These are phyloP conservation scores for Vespertilio murinus DNA, from an alignment of 2,797 vertebrate genomes.

Conservation along the genomic window DNA sequence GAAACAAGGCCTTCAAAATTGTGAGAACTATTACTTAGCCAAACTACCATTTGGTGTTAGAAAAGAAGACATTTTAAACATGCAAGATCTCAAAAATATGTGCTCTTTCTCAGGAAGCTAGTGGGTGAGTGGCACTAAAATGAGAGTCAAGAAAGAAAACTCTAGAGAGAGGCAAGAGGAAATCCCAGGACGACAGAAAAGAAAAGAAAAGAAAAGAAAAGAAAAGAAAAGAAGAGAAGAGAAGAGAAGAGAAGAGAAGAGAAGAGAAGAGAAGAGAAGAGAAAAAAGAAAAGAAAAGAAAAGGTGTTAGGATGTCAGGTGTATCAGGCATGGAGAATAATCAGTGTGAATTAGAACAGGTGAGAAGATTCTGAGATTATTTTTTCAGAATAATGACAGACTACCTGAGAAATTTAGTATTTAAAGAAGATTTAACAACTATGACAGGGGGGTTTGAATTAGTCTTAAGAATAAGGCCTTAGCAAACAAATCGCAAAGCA, in stretches of 20 bases:
- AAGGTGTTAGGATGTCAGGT: neutral
- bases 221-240: neutral
- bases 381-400: conserved; percentile 9
- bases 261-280: neutral
- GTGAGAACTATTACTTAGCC: conserved; percentile 16
- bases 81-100: conserved; percentile 4
- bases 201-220: neutral
- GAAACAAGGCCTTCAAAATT: conserved; percentile 29
- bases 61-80: conserved; percentile 51
- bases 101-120: conserved; percentile 44
- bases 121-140: conserved; percentile 31
- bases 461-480: neutral
- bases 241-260: too few relatives aligned
- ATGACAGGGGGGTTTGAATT: neutral
- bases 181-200: neutral
- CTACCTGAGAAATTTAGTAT: neutral
- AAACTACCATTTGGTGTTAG: conserved; percentile 44
- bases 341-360: neutral
- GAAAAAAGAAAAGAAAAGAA: neutral
- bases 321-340: neutral
- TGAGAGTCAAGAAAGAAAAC: conserved; percentile 32
- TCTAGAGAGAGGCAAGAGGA: conserved; percentile 31
- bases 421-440: conserved; percentile 1
- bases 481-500: conserved; percentile 1
- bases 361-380: neutral